Conservation (phyloP, 35 echinoderm and acorn worm species). For the Patiria miniata region DNA sequence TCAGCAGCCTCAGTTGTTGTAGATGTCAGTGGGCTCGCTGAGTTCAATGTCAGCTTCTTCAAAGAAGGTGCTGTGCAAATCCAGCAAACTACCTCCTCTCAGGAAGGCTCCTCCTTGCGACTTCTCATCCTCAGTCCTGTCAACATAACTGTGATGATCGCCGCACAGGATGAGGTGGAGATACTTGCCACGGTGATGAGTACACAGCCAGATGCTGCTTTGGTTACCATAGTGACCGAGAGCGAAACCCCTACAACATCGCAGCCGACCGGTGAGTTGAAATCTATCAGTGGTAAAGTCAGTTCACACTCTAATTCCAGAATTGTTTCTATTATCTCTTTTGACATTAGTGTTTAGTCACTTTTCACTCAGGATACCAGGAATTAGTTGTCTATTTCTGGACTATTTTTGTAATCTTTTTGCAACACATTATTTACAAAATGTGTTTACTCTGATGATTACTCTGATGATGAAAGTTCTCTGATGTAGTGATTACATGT, state of each 20-base stretch:
- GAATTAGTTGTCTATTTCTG: too few relatives aligned
- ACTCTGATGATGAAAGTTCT: too few relatives aligned
- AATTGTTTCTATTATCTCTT: too few relatives aligned
- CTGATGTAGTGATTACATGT: too few relatives aligned
- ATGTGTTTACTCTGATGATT: too few relatives aligned
- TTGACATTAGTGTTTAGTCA: too few relatives aligned
- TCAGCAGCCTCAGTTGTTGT: background rate
- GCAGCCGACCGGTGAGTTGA: background rate
- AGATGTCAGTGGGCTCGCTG: background rate
- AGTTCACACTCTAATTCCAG: too few relatives aligned
- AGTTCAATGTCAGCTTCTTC: background rate
- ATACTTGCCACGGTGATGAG: slow-evolving; percentile 13
- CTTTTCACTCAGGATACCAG: too few relatives aligned
- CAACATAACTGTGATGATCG: background rate
- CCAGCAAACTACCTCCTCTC: background rate
- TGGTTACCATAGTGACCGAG: background rate
- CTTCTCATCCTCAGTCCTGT: background rate
- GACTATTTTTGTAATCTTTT: too few relatives aligned
- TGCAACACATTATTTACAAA: too few relatives aligned
- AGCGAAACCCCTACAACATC: background rate
- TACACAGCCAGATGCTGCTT: background rate
- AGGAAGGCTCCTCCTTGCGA: background rate
- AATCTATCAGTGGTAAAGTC: too few relatives aligned
- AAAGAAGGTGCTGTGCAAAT: background rate
- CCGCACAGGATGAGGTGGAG: background rate